phyloP scores from a whole-genome alignment of 30 jellyfish, hydroid and myxozoan genomes.

The Aurelia coerulea region DNA sequence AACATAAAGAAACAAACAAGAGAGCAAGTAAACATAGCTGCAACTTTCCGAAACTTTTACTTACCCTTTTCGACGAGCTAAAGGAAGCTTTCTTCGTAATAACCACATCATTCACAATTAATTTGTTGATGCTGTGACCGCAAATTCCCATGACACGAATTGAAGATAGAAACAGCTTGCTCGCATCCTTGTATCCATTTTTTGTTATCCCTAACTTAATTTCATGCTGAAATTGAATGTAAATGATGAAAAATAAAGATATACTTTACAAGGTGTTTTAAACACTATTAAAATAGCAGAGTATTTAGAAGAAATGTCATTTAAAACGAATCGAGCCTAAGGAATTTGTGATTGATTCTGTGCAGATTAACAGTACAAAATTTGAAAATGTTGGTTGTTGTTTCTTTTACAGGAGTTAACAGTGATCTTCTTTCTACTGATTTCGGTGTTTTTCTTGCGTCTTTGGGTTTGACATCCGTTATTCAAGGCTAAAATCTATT shows the following conservation, averaged over 20 bases:
- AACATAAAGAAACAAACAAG: too few relatives aligned
- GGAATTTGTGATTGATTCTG: too few relatives aligned
- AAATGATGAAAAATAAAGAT: neutral
- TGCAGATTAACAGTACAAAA: too few relatives aligned
- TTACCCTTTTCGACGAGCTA: slow-evolving; percentile 20
- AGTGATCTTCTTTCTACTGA: too few relatives aligned
- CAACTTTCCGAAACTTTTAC: neutral
- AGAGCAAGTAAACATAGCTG: neutral
- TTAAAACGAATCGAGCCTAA: too few relatives aligned
- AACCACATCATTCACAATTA: slow-evolving; percentile 14
- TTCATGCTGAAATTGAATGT: slow-evolving; percentile 15
- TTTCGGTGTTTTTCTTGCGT: too few relatives aligned
- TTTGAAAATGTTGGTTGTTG: too few relatives aligned
- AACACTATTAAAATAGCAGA: too few relatives aligned
- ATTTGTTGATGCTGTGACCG: slow-evolving; percentile 23
- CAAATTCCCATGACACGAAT: slow-evolving; percentile 54
- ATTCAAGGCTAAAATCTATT: too few relatives aligned
- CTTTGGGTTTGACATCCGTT: too few relatives aligned
- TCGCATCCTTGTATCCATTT: slow-evolving; percentile 43
- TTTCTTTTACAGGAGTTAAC: too few relatives aligned
- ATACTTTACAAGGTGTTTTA: neutral
- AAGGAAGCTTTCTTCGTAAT: slow-evolving; percentile 17
- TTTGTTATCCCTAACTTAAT: slow-evolving; percentile 8
- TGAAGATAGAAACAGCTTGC: slow-evolving; percentile 20
- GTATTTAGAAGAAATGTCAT: too few relatives aligned